Base-by-base conservation (phyloP, 1,140 invertebrate species). In the Drosophila burlai region DNA sequence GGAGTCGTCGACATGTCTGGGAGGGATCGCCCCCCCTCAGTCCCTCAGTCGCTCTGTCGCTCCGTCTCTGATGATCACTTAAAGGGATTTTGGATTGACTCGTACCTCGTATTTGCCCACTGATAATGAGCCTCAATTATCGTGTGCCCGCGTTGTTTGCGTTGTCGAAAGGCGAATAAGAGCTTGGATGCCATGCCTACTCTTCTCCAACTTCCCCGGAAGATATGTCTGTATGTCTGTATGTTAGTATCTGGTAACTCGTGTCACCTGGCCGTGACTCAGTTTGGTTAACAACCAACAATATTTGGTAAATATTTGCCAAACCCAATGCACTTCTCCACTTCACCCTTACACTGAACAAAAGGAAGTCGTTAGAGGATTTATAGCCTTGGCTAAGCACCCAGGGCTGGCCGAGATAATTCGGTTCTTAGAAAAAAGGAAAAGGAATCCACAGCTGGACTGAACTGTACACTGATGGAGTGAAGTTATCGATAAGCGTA, bases 61-160 rank as follows among this genome's bases (percentile, higher is more conserved):
- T 10, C 9, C 16, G 10, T 4, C 16, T 29, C 45, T 36, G 57
- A 31, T 76, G 80, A 87, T 80, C 83, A 80, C 72, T 78, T 78
- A 71, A 89, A 87, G 83, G 83, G 83, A 55, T 74, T 74, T 71
- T 65, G 46, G 59, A 89, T 87, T 84, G 83, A 87, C 84, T 83
- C 74, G 83, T 89, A 79, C 36, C 52, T 73, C 49, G 18, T 79
- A 89, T 87, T 87, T 87, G 85, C 73, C 84, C 77, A 89, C 81
- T 89, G 84, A 87, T 87, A 89, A 87, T 87, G 84, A 84, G 81
- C 68, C 76, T 55, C 85, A 87, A 87, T 87, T 87, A 87, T 84
- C 84, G 78, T 81, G 76, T 87, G 77, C 61, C 61, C 54, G 69
- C 57, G 36, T 69, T 89, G 81, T 83, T 86, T 83, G 80, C 61